A percentile compares a stretch with the other conserved stretches of the same genome.
Evolutionary conservation across 2,113 vertebrate species (phyloP).

Genomic region (Marmota flaviventris): DNA sequence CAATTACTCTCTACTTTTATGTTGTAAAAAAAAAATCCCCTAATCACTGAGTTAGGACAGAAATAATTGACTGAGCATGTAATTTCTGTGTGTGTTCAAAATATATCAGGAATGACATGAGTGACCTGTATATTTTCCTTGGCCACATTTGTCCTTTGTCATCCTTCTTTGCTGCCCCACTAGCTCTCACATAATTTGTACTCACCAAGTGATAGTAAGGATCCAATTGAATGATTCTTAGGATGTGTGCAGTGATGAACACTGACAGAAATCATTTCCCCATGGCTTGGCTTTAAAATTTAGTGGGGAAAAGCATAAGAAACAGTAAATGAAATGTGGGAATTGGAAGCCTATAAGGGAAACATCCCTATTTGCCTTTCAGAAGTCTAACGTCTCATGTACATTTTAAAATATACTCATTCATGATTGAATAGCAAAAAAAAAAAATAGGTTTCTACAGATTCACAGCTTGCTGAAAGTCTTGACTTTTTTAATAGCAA

Average conservation of each 20-base stretch:
- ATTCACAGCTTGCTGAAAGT: neutral
- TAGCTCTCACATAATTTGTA: neutral
- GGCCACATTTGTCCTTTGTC: neutral
- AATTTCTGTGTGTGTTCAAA: neutral
- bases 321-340: neutral
- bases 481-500: slow-evolving; percentile 10
- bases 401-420: slow-evolving; percentile 5
- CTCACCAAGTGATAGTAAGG: neutral
- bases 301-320: neutral
- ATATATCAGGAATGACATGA: neutral
- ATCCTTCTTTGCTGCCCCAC: neutral
- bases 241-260: neutral
- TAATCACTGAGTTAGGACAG: neutral
- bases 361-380: neutral
- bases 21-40: neutral
- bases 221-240: neutral
- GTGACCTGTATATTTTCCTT: neutral
- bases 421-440: neutral
- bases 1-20: neutral
- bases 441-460: neutral
- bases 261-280: neutral
- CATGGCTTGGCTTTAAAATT: neutral
- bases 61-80: neutral
- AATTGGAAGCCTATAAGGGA: neutral
- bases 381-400: neutral